Percentiles rank a stretch among this genome's conserved stretches.
Conservation (phyloP, 2,113 vertebrate genomes). For the Poeciliopsis prolifica region DNA sequence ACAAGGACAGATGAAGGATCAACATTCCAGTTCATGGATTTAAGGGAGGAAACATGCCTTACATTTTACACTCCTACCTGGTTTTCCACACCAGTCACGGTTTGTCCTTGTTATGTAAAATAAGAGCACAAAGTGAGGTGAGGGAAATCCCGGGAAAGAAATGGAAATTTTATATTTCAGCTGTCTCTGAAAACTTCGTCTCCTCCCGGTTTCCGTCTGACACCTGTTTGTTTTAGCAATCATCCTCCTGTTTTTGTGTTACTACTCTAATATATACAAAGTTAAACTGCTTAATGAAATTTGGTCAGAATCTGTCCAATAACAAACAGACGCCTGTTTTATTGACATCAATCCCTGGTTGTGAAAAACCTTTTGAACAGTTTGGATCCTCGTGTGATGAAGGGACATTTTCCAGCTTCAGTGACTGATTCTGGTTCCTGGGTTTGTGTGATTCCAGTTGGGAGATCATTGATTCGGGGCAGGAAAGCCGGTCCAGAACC, state of each 20-base stretch:
- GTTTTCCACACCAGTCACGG: conserved; percentile 26
- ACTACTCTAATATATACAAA: too few species aligned
- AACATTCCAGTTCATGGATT: neutral
- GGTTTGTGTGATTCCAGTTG: conserved; percentile 78
- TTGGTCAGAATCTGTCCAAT: too few species aligned
- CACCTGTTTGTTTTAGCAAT: conserved; percentile 34
- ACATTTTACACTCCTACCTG: neutral
- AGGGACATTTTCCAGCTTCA: neutral
- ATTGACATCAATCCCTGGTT: too few species aligned
- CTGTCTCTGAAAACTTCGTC: conserved; percentile 31
- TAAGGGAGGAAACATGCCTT: conserved; percentile 6
- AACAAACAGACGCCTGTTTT: too few species aligned
- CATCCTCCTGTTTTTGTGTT: conserved; percentile 6
- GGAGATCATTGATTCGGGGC: conserved; percentile 84
- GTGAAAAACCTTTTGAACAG: too few species aligned
- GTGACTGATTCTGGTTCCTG: neutral
- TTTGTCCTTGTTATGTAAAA: conserved; percentile 13
- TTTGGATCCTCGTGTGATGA: too few species aligned
- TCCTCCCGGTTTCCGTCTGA: conserved; percentile 24
- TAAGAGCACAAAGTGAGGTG: conserved; percentile 1
- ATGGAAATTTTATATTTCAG: conserved; percentile 32
- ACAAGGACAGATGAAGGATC: neutral
- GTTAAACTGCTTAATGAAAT: too few species aligned
- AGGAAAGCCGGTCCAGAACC: conserved; percentile 81
- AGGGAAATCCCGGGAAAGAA: neutral